A percentile compares a stretch with the other conserved stretches of the same genome.
Evolutionary conservation across 2,888 invertebrate genomes (phyloP).

Genomic region (Gryllus longicercus): DNA sequence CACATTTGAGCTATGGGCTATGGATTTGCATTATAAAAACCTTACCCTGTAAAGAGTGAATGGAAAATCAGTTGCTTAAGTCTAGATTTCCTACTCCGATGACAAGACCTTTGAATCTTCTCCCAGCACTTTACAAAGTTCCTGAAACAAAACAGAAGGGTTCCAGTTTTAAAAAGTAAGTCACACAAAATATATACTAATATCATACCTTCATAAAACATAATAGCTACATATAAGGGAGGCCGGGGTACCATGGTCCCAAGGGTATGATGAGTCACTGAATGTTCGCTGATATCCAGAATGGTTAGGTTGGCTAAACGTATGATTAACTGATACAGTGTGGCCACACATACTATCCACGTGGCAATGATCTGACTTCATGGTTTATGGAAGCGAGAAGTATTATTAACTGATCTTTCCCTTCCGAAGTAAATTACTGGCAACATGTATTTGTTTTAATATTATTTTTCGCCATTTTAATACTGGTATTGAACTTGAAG

Average conservation of each 20-base stretch:
- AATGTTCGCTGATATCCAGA: no score
- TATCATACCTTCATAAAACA: not conserved
- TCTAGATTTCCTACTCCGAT: not conserved
- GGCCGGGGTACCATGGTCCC: no score
- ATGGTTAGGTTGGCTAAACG: not conserved
- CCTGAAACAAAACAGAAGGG: constrained; percentile 35
- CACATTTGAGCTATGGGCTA: not conserved
- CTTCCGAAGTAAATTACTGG: no score
- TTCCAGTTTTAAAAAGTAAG: not conserved
- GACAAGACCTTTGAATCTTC: constrained; percentile 29
- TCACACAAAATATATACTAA: not conserved
- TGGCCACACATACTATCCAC: no score
- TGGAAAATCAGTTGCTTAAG: not conserved
- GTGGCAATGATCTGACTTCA: no score
- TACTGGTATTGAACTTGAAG: no score
- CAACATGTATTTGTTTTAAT: no score
- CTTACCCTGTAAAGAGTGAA: not conserved
- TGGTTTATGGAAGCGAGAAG: no score
- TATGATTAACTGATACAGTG: no score
- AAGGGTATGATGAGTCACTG: no score
- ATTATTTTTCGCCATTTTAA: no score
- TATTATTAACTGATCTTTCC: no score
- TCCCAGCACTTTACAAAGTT: constrained; percentile 38
- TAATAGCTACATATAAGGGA: not conserved
- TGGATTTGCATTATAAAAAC: constrained; percentile 9